A percentile compares a stretch with the other conserved stretches of the same genome.
These are phyloP conservation scores for Sinocyclocheilus rhinocerous DNA, from an alignment of 2,113 vertebrate genomes.

Conservation along the genomic window DNA sequence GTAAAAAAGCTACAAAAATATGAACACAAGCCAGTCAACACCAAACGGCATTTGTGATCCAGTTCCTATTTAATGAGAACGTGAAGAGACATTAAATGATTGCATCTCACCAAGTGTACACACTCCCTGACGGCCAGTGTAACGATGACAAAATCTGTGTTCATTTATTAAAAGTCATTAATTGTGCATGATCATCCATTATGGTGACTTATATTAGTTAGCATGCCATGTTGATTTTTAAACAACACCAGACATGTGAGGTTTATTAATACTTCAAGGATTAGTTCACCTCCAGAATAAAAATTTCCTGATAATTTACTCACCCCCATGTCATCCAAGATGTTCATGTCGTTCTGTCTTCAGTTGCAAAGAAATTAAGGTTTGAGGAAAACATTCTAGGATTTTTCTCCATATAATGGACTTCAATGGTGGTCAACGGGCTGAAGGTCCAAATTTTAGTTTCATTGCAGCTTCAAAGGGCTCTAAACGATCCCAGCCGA, in stretches of 20 bases:
- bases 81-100: conserved; percentile 5
- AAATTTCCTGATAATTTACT: too few species aligned
- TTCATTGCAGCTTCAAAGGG: too few species aligned
- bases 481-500: too few species aligned
- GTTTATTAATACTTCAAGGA: background rate
- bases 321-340: too few species aligned
- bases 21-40: background rate
- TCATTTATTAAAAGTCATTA: background rate
- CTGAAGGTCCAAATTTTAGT: too few species aligned
- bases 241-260: background rate
- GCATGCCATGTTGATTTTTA: background rate
- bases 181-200: background rate
- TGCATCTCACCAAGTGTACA: background rate
- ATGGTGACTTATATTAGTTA: background rate
- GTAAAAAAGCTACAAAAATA: conserved; percentile 3
- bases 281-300: too few species aligned
- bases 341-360: too few species aligned
- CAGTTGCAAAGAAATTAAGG: too few species aligned
- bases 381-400: too few species aligned
- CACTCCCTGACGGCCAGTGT: background rate
- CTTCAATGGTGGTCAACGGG: too few species aligned
- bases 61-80: conserved; percentile 6
- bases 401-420: too few species aligned
- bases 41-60: conserved; percentile 11
- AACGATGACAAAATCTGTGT: background rate